Base-by-base conservation (phyloP, 2,888 invertebrate genomes). In the Eristalinus aeneus region DNA sequence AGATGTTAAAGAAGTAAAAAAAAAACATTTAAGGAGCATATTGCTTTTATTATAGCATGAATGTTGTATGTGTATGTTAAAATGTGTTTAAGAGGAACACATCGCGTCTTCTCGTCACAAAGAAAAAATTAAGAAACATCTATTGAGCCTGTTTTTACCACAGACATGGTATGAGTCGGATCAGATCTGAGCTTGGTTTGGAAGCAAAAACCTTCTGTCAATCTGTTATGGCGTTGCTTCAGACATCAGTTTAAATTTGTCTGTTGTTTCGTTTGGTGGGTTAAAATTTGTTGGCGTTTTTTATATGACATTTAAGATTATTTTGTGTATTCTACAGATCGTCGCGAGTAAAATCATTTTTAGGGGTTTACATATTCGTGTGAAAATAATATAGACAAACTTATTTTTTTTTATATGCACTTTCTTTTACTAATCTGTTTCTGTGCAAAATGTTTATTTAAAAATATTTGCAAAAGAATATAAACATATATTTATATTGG, bases 201-300 rank as follows among this genome's bases (percentile, higher is more conserved):
- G 56, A 67, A 72, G 58, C 64, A 64, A 61, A 27, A 86, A 68
- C 71, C 73, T 23, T 78, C 80, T 80, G 72, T 56, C 75, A 79
- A 68, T 80, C 80, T 84, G 61, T 34, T 67, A 75, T 75, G 71
- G 75, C 64, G 75, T 84, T 84, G 72, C 81, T 23, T 53, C 77
- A 77, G 63, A 72, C 80, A 64, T 86, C 86, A 86, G 86, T 86
- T 86, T 86, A 56, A 86, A 73, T 77, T 81, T 46, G 82, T 74
- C 82, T 74, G 76, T 77, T 73, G 81, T 74, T 61, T 81, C 60
- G 67, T 68, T 53, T 2, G 27, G 61, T 61, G 67, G 72, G 76
- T 32, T 60, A 23, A 61, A 71, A 23, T 82, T 36, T 20, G n/a
- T 34, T 6, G 53, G 5, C 36, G 61, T 5, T 27, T 36, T 68